Base-by-base conservation (phyloP, 2,113 vertebrate species). In the Oncorhynchus mykiss region DNA sequence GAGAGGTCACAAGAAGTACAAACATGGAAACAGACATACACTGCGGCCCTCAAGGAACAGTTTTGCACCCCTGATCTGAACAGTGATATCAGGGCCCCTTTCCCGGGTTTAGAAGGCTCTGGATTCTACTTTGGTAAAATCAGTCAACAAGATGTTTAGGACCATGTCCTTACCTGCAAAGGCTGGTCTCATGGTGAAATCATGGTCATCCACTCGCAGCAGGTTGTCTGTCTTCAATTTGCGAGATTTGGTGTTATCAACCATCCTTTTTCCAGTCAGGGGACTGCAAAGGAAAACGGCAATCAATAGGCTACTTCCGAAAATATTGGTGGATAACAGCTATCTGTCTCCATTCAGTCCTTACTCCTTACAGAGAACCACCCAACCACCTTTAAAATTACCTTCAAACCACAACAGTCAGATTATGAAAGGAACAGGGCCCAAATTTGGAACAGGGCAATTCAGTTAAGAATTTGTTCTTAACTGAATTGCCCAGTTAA, bases 171-270 rank as follows among this genome's bases (percentile, higher is more conserved):
- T 91, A 98, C 97, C 97, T 94, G 95, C 97, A 49, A 99, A 99
- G 60, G 95, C 96, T 0, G 97, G 97, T 74, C 97, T 92, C 96
- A 98, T 96, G 87, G 93, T 95, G 88, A 98, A 98, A 84, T 99
- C 97, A 0, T 98, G 97, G 13, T 97, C 95, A 0, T 98, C 94
- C 0, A 99, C 95, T 51, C 93, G 90, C 74, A 98, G 95, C 3
- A 98, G 94, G 18, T 95, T 95, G 71, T 92, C 95, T 0, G 92
- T 93, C 88, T 94, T 97, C 82, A 93, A 89, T 73, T 86, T 93
- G 69, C 73, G 79, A n/a, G 84, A 78, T 91, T 98, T 98, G 77
- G 97, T 99, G 79, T 94, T 18, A 45, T 99, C 97, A 0, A 82
- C 79, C 18, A 92, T 22, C 93, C 89, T 94, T 99, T 91, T 93